Conservation (phyloP, 35 echinoderm and acorn worm species). For the Strongylocentrotus purpuratus region DNA sequence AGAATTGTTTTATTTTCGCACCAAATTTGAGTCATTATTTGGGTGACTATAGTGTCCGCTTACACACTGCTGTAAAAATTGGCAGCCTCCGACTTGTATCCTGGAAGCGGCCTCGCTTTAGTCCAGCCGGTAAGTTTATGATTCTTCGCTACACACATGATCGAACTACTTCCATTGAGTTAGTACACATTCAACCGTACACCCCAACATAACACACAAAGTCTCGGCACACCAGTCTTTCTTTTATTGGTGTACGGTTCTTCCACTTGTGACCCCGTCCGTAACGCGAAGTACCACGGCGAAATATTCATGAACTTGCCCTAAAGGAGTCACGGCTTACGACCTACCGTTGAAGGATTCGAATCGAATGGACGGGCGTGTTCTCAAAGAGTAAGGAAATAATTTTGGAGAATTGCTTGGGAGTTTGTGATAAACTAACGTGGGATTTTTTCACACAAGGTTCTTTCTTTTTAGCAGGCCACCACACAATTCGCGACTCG, state of each 20-base stretch:
- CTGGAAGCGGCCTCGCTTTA: slow-evolving; percentile 41
- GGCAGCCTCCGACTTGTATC: slow-evolving; percentile 38
- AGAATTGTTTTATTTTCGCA: neutral
- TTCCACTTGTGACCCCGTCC: slow-evolving; percentile 55
- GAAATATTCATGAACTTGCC: slow-evolving; percentile 55
- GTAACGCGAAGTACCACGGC: slow-evolving; percentile 50
- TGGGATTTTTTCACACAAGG: slow-evolving; percentile 43
- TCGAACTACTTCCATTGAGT: slow-evolving; percentile 34
- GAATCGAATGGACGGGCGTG: slow-evolving; percentile 46
- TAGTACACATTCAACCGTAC: neutral
- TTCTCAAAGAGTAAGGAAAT: slow-evolving; percentile 53
- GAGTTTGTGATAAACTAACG: slow-evolving; percentile 45
- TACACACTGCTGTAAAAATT: slow-evolving; percentile 5
- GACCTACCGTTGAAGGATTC: slow-evolving; percentile 46
- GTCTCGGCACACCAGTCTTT: slow-evolving; percentile 49
- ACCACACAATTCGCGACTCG: slow-evolving; percentile 5
- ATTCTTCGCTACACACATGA: slow-evolving; percentile 31
- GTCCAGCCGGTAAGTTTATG: slow-evolving; percentile 39
- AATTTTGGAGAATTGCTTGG: slow-evolving; percentile 50
- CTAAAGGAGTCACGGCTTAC: slow-evolving; percentile 32
- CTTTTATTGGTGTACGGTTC: slow-evolving; percentile 35
- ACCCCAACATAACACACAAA: slow-evolving; percentile 37
- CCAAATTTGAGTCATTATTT: neutral
- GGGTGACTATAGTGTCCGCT: neutral
- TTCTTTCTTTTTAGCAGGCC: slow-evolving; percentile 43